Conservation (phyloP, 2,113 vertebrate species). For the Brachyhypopomus occidentalis region DNA sequence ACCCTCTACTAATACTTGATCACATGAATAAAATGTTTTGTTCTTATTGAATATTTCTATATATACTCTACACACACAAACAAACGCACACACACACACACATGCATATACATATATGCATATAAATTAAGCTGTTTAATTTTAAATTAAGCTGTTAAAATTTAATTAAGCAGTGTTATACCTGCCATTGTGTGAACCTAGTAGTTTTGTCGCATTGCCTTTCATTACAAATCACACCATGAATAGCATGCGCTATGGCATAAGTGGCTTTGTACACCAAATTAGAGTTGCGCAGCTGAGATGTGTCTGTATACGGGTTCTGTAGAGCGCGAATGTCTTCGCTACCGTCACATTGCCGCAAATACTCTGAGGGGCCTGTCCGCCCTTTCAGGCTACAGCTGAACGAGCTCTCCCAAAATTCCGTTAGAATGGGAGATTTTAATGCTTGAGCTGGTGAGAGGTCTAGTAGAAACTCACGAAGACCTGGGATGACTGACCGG, state of each 20-base stretch:
- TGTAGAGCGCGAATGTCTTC: constrained; percentile 59
- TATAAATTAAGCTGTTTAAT: neutral
- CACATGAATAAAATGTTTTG: neutral
- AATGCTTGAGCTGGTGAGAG: constrained; percentile 51
- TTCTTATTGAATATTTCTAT: neutral
- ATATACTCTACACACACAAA: neutral
- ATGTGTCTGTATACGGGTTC: constrained; percentile 66
- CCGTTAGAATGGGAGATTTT: constrained; percentile 53
- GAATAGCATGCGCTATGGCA: constrained; percentile 68
- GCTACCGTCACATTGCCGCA: constrained; percentile 61
- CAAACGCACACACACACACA: no score
- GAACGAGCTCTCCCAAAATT: constrained; percentile 71
- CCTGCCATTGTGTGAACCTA: constrained; percentile 58
- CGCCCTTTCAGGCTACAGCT: constrained; percentile 56
- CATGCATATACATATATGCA: no score
- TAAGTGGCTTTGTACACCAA: constrained; percentile 73
- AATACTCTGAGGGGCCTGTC: neutral
- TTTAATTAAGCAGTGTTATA: constrained; percentile 25
- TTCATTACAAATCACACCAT: constrained; percentile 55
- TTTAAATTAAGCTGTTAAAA: neutral
- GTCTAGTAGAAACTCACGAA: constrained; percentile 65
- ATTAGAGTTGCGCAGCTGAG: constrained; percentile 66
- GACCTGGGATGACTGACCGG: constrained; percentile 63
- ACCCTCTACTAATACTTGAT: neutral
- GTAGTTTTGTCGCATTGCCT: constrained; percentile 55